Percentiles rank a stretch among this genome's conserved stretches.
These are phyloP conservation scores for Nettapus auritus DNA, from an alignment of 2,113 vertebrate species.

Conservation along the genomic window DNA sequence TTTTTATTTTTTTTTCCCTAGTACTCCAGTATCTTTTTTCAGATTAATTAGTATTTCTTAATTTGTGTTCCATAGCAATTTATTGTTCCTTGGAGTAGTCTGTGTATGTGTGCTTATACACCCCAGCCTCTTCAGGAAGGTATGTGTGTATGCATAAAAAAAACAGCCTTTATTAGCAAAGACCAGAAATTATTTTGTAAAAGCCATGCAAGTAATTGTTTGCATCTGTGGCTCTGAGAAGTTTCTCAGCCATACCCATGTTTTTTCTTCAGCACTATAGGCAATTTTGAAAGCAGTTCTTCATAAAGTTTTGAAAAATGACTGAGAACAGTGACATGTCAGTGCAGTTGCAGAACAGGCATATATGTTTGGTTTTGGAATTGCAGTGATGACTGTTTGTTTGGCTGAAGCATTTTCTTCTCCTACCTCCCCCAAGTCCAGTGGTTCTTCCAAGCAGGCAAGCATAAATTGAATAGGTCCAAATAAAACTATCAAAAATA, in stretches of 20 bases:
- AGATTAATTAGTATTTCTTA: neutral
- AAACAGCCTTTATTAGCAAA: neutral
- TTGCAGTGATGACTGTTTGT: neutral
- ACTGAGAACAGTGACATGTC: neutral
- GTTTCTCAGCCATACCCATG: neutral
- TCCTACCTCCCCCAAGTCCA: neutral
- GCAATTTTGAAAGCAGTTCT: neutral
- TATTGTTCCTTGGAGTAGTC: neutral
- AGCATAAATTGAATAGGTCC: neutral
- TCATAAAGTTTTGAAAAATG: neutral
- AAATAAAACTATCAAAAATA: neutral
- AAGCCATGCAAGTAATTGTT: neutral
- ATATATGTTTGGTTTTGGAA: neutral
- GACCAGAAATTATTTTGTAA: neutral
- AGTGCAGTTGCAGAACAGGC: neutral
- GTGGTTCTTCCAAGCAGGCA: neutral
- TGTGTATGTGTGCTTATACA: neutral
- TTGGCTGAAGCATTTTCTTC: neutral
- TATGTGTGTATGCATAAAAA: neutral
- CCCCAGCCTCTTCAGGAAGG: neutral
- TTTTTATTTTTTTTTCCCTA: neutral
- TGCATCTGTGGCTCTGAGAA: neutral
- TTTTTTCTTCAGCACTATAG: neutral
- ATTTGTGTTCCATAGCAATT: neutral
- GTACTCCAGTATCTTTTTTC: neutral